Base-by-base conservation (phyloP, 2,888 invertebrate genomes). In the Platycnemis pennipes region DNA sequence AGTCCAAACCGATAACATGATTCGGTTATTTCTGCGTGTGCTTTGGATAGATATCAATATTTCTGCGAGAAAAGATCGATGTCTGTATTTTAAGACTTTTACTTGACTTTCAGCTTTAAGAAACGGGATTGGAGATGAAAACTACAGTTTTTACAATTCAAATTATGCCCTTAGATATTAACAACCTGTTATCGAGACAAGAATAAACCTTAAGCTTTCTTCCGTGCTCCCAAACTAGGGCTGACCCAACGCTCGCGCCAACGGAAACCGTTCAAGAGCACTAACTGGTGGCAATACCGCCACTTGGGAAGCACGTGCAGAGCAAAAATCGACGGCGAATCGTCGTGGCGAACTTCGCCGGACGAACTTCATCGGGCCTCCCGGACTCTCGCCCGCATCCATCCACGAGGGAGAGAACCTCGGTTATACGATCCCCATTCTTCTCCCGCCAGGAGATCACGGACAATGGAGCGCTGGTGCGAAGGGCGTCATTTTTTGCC, bases 401-500 rank as follows among this genome's bases (percentile, higher is more conserved):
- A 77, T 77, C 77, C 77, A 77, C 3, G 13, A 8, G 11, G 13
- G 13, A 77, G 31, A 16, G n/a, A 26, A 11, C 87, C 87, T 87
- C 87, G 26, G 87, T 46, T 44, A 46, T 44, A 87, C 44, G 46
- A 87, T 45, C 87, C 46, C 87, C 87, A 87, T 87, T 87, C 87
- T 87, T 87, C 46, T 45, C 22, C 77, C 77, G 77, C 77, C 44
- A 22, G 46, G 22, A 46, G 45, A 87, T 87, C 87, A 26, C 87
- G 87, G 87, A 87, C 87, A 87, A 87, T 87, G 45, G 87, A 87
- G 87, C 19, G 77, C 63, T 37, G 77, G 77, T 46, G n/a, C 49
- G 45, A 46, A 49, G 49, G 22, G 45, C 88, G 26, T 49, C 13
- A 49, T 88, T 44, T n/a, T 49, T 49, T 31, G 42, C 31, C 13